phyloP scores from a whole-genome alignment of 1,140 invertebrate genomes.

The Sarcophaga peregrina region DNA sequence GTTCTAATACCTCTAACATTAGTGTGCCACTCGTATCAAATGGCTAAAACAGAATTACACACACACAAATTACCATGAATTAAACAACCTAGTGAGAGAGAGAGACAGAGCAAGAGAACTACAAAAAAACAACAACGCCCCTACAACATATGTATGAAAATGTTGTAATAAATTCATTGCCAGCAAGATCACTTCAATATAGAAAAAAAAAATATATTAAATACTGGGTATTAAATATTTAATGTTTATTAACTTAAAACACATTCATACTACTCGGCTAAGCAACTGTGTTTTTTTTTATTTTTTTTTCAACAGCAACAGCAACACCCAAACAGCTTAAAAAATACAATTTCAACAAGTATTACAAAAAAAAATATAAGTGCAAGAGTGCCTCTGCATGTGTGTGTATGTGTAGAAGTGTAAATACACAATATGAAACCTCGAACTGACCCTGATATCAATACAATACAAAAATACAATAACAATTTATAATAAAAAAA shows the following conservation, averaged over 20 bases:
- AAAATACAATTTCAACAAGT: slow-evolving; percentile 8
- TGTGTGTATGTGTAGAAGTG: too few species aligned
- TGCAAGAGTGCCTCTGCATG: too few species aligned
- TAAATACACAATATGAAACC: slow-evolving; percentile 45
- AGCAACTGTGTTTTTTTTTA: not conserved
- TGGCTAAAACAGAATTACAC: too few species aligned
- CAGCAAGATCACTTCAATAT: slow-evolving; percentile 20
- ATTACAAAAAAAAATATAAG: slow-evolving; percentile 35
- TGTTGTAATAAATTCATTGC: slow-evolving; percentile 39
- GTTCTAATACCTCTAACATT: not conserved
- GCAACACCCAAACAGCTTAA: slow-evolving; percentile 37
- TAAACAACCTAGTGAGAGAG: too few species aligned
- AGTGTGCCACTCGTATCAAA: too few species aligned
- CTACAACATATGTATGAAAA: slow-evolving; percentile 4
- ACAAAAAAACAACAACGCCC: slow-evolving; percentile 24
- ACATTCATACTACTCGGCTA: not conserved
- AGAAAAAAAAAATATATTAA: slow-evolving; percentile 14
- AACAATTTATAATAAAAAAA: slow-evolving; percentile 27
- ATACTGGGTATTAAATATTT: not conserved
- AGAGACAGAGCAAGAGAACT: too few species aligned
- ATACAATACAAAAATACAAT: slow-evolving; percentile 34
- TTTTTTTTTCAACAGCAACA: not conserved
- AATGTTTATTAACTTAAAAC: not conserved
- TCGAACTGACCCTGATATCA: slow-evolving; percentile 58
- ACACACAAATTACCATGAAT: too few species aligned